These are phyloP conservation scores for Zonitis immaculata DNA, from an alignment of 2,888 invertebrate genomes.

Conservation along the genomic window DNA sequence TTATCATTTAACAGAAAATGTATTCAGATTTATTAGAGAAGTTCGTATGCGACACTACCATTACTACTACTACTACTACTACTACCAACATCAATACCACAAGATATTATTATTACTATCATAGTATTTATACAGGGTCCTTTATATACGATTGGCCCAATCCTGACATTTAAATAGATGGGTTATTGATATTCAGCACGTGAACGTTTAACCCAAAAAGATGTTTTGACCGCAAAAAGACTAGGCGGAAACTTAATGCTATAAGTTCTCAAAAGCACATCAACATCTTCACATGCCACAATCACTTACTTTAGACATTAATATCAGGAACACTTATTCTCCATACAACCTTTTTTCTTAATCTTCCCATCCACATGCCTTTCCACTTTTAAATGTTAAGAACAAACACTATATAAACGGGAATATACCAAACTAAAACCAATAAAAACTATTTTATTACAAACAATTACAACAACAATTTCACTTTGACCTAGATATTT, in stretches of 20 bases:
- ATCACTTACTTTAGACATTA: slow-evolving; percentile 13
- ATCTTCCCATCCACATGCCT: neutral
- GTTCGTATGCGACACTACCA: slow-evolving; percentile 12
- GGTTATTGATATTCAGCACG: slow-evolving; percentile 20
- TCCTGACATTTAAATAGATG: slow-evolving; percentile 17
- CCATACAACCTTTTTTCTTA: neutral
- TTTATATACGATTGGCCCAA: neutral
- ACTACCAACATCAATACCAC: too few relatives aligned
- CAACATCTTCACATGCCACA: slow-evolving; percentile 17
- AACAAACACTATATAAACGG: neutral
- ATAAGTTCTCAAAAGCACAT: slow-evolving; percentile 18
- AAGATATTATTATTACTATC: too few relatives aligned
- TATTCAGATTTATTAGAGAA: slow-evolving; percentile 16
- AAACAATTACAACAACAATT: neutral
- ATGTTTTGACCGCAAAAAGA: slow-evolving; percentile 21
- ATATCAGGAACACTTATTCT: slow-evolving; percentile 8
- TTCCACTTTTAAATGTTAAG: neutral
- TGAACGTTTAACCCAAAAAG: slow-evolving; percentile 21
- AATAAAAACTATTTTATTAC: neutral
- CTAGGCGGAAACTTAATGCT: slow-evolving; percentile 18
- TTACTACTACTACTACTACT: neutral
- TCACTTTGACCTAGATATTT: neutral
- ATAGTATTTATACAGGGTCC: too few relatives aligned
- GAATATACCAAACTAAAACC: neutral
- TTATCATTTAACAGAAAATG: slow-evolving; percentile 15